These are phyloP conservation scores for Willisornis vidua DNA, from an alignment of 2,113 vertebrate species.

Conservation along the genomic window DNA sequence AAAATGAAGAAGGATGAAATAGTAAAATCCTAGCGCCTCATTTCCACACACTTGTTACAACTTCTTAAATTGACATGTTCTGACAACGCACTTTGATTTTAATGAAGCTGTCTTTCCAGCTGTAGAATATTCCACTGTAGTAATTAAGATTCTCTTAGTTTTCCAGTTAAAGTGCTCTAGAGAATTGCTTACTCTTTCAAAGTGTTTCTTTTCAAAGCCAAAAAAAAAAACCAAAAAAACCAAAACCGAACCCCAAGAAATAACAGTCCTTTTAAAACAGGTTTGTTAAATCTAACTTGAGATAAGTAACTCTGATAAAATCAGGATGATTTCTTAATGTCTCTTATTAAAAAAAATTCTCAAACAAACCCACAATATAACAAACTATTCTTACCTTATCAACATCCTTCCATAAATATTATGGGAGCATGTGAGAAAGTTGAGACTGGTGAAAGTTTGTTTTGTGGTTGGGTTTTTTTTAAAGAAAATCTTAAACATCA, in stretches of 20 bases:
- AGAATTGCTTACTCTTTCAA: not conserved
- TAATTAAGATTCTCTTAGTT: constrained; percentile 24
- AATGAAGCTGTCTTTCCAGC: constrained; percentile 20
- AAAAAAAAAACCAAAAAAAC: not conserved
- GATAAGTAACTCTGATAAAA: not conserved
- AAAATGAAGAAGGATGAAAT: not conserved
- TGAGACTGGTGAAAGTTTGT: not conserved
- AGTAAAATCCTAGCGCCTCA: not conserved
- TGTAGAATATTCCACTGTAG: not conserved
- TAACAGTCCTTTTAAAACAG: not conserved
- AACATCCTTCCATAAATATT: not conserved
- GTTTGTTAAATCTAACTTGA: not conserved
- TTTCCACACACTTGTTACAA: not conserved
- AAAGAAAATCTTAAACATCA: not conserved
- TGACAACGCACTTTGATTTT: not conserved
- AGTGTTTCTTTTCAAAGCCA: not conserved
- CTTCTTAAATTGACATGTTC: not conserved
- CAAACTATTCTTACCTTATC: not conserved
- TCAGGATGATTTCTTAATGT: not conserved
- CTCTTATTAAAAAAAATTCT: not conserved
- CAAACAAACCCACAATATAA: not conserved
- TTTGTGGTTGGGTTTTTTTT: not conserved
- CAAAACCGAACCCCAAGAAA: not conserved
- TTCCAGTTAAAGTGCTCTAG: not conserved
- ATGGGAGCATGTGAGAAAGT: not conserved